These are phyloP conservation scores for Peromyscus maniculatus DNA, from an alignment of 2,113 vertebrate species.

Conservation along the genomic window DNA sequence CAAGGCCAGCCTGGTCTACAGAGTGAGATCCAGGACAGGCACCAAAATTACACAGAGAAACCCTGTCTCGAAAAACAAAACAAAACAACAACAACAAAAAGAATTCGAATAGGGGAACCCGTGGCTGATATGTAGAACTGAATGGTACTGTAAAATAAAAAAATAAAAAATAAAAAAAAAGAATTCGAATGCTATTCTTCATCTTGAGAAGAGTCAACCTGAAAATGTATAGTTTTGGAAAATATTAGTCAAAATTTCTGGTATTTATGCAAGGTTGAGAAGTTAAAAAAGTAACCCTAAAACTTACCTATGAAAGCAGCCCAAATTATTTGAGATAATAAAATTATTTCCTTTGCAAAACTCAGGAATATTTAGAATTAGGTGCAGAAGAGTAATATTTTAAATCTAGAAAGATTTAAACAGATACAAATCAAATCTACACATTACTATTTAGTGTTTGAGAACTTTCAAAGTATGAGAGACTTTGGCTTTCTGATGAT, in stretches of 20 bases:
- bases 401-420: constrained; percentile 56
- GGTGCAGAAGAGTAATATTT: constrained; percentile 38
- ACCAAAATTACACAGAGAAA: no score
- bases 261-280: neutral
- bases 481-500: constrained; percentile 35
- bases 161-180: neutral
- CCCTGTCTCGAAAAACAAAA: no score
- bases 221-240: neutral
- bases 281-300: neutral
- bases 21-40: no score
- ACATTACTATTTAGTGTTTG: constrained; percentile 39
- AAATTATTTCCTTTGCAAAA: constrained; percentile 48
- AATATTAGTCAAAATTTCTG: constrained; percentile 47
- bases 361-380: constrained; percentile 57
- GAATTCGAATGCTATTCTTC: neutral
- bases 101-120: no score
- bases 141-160: no score
- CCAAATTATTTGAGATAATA: constrained; percentile 3
- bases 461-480: constrained; percentile 34
- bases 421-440: constrained; percentile 54
- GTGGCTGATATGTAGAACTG: no score
- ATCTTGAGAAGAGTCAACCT: constrained; percentile 51
- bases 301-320: constrained; percentile 10
- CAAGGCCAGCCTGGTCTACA: no score
- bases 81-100: no score